A percentile compares a stretch with the other conserved stretches of the same genome.
Conservation (phyloP, 1,140 invertebrate species). For the Magallana gigas region DNA sequence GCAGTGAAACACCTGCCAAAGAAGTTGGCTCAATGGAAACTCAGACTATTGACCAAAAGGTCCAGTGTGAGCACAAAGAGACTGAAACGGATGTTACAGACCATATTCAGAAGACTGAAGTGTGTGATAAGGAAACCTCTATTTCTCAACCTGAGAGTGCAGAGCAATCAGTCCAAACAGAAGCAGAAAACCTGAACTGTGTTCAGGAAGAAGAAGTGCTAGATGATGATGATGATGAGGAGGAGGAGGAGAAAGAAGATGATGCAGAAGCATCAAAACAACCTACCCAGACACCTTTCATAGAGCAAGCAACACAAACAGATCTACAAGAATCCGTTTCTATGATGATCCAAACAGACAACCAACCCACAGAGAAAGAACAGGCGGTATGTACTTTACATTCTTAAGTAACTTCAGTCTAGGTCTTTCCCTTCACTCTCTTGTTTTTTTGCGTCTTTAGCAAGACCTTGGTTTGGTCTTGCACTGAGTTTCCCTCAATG, state of each 20-base stretch:
- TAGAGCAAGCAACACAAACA: background rate
- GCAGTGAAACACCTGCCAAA: background rate
- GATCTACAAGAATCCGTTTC: background rate
- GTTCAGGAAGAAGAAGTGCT: background rate
- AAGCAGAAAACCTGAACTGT: background rate
- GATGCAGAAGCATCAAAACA: background rate
- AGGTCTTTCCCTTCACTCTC: no score
- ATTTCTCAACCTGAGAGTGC: background rate
- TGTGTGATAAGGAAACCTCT: background rate
- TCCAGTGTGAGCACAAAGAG: background rate
- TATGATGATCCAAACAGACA: background rate
- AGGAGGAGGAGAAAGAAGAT: background rate
- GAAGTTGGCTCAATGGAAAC: background rate
- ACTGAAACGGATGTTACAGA: background rate
- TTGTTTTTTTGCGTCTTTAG: no score
- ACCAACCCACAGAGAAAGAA: background rate
- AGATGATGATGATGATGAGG: background rate
- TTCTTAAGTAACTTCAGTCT: no score
- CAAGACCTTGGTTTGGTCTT: no score
- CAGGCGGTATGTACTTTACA: background rate
- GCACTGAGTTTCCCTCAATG: no score
- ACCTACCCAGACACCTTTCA: background rate
- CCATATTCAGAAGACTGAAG: background rate
- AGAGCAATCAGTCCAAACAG: background rate
- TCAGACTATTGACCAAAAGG: background rate